These are phyloP conservation scores for Trinectes maculatus DNA, from an alignment of 2,113 vertebrate species.

Conservation along the genomic window DNA sequence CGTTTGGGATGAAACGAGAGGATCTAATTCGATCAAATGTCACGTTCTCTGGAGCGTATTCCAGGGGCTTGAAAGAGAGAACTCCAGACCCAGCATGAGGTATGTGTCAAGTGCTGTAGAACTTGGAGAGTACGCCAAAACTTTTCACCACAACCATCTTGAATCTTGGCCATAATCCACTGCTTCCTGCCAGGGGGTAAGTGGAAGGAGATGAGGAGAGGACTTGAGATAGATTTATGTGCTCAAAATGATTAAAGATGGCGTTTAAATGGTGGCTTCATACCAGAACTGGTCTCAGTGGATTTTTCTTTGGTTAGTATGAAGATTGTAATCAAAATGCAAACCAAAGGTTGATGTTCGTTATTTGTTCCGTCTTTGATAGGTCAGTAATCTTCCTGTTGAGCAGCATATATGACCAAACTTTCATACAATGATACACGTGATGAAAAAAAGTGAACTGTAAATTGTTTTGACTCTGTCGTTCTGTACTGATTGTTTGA, in stretches of 20 bases:
- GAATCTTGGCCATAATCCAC: slow-evolving; percentile 32
- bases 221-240: slow-evolving; percentile 31
- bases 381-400: slow-evolving; percentile 17
- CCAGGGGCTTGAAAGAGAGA: slow-evolving; percentile 43
- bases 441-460: background rate
- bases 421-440: slow-evolving; percentile 7
- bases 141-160: slow-evolving; percentile 49
- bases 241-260: slow-evolving; percentile 32
- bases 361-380: slow-evolving; percentile 22
- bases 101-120: slow-evolving; percentile 57
- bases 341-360: slow-evolving; percentile 43
- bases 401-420: slow-evolving; percentile 31
- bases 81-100: slow-evolving; percentile 46
- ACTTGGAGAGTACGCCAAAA: slow-evolving; percentile 40
- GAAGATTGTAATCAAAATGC: slow-evolving; percentile 39
- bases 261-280: slow-evolving; percentile 37
- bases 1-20: slow-evolving; percentile 70
- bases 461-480: background rate
- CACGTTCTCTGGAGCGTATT: slow-evolving; percentile 59
- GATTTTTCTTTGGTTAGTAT: slow-evolving; percentile 39
- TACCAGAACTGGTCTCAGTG: slow-evolving; percentile 33
- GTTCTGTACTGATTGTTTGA: slow-evolving; percentile 23
- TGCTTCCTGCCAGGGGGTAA: slow-evolving; percentile 35
- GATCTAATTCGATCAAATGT: slow-evolving; percentile 62
- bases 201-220: slow-evolving; percentile 27